These are phyloP conservation scores for Scyliorhinus canicula DNA, from an alignment of 2,797 vertebrate genomes.

Conservation along the genomic window DNA sequence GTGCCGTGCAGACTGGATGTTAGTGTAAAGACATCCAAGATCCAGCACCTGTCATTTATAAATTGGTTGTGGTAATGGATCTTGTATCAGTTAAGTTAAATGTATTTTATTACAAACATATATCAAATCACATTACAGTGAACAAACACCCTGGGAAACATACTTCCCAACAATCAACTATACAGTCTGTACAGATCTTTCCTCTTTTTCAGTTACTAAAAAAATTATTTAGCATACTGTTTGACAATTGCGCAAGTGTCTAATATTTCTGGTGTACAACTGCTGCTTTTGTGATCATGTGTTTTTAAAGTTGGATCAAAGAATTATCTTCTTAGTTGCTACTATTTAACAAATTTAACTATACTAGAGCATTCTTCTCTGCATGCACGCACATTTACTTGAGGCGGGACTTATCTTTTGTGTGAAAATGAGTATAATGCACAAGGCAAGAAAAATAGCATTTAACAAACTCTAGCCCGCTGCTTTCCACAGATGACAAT, in stretches of 20 bases:
- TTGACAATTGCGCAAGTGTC: neutral
- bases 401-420: neutral
- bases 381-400: neutral
- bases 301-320: neutral
- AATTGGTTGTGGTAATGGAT: neutral
- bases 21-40: neutral
- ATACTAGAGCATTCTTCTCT: neutral
- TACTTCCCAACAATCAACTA: too few species aligned
- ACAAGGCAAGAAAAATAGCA: neutral
- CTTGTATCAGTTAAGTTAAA: neutral
- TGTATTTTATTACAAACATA: too few species aligned
- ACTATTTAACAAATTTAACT: neutral
- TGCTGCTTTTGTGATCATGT: neutral
- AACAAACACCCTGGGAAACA: too few species aligned
- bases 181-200: too few species aligned
- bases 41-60: neutral
- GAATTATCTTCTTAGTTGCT: neutral
- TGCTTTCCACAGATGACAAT: neutral
- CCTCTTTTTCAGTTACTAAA: too few species aligned
- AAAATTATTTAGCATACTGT: neutral
- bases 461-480: neutral
- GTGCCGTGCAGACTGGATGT: too few species aligned
- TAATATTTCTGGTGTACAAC: neutral
- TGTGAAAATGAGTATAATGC: neutral
- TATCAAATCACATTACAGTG: too few species aligned